Base-by-base conservation (phyloP, 2,113 vertebrate genomes). In the Sigmodon hispidus region DNA sequence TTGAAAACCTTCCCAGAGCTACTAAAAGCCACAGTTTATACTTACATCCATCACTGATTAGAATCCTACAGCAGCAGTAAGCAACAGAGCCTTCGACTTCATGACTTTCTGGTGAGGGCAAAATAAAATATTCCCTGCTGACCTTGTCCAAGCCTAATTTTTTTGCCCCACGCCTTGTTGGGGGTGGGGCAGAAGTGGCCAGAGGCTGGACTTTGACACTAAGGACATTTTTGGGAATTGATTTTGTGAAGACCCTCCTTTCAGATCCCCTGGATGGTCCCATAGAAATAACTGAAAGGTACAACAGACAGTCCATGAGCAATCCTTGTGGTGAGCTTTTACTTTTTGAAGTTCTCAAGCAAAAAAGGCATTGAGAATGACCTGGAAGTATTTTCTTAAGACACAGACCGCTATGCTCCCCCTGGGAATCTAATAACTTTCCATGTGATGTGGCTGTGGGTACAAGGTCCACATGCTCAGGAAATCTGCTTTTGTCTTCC, bases 11-110 rank as follows among this genome's bases (percentile, higher is more conserved):
- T 92, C 92, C 70, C 77, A 79, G 83, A 94, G 86, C 65, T 16
- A 45, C 77, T 63, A 73, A 93, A 87, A 94, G 73, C 77, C 81
- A 34, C 21, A 34, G 77, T 95, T 95, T 91, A 83, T 24, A 75
- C 67, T 65, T 43, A 29, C 77, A 50, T 75, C 86, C 85, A 63
- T 91, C 87, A 79, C 87, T 95, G 95, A 87, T 65, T 91, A 93
- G 94, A 92, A 70, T 57, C 72, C 89, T 1, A 6, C 13, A 72
- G 69, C 67, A 89, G 77, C 29, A 72, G 67, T 67, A 91, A 95
- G 61, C 31, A 77, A 45, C 50, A 22, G 73, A 57, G 26, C 40
- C 2, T 45, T 89, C 22, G n/a, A 59, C 26, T 48, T 61, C 63
- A 17, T 52, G 85, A 87, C 36, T 93, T 92, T 45, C 36, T n/a